phyloP scores from a whole-genome alignment of 2,888 invertebrate genomes.

The Agrilus cyanescens region DNA sequence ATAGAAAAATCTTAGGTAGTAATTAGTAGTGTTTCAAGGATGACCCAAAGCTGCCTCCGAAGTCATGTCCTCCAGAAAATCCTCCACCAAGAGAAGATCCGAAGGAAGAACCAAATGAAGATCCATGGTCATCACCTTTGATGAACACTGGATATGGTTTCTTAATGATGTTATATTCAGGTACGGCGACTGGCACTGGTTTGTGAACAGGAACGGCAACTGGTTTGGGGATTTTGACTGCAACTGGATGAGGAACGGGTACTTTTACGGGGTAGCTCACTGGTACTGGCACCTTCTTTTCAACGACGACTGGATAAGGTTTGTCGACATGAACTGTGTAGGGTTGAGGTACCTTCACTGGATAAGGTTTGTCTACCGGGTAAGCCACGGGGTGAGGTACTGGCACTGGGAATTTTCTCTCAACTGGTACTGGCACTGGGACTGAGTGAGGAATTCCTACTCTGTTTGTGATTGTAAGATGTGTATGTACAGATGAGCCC shows the following conservation, averaged over 20 bases:
- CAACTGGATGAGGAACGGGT: conserved; percentile 28
- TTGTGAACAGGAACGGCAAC: conserved; percentile 36
- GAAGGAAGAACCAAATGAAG: too few relatives aligned
- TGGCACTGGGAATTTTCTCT: conserved; percentile 39
- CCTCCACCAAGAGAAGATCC: too few relatives aligned
- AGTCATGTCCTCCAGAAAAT: too few relatives aligned
- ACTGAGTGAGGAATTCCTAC: conserved; percentile 40
- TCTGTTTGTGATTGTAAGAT: conserved; percentile 37
- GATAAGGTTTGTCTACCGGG: conserved; percentile 39
- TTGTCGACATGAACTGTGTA: conserved; percentile 39
- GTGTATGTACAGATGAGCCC: conserved; percentile 12
- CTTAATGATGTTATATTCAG: conserved; percentile 40
- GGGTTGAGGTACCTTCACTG: conserved; percentile 38
- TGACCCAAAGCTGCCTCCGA: too few relatives aligned
- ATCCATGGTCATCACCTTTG: conserved; percentile 19
- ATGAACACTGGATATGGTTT: conserved; percentile 37
- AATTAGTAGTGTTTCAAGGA: too few relatives aligned
- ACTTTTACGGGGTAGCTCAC: conserved; percentile 34
- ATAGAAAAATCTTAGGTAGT: too few relatives aligned
- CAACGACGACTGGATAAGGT: conserved; percentile 41
- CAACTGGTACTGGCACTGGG: conserved; percentile 40
- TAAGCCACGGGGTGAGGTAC: conserved; percentile 34
- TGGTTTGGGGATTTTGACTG: conserved; percentile 29
- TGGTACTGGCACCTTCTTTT: conserved; percentile 39
- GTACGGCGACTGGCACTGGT: conserved; percentile 39